These are phyloP conservation scores for Myotis brandtii DNA, from an alignment of 2,113 vertebrate species.

Conservation along the genomic window DNA sequence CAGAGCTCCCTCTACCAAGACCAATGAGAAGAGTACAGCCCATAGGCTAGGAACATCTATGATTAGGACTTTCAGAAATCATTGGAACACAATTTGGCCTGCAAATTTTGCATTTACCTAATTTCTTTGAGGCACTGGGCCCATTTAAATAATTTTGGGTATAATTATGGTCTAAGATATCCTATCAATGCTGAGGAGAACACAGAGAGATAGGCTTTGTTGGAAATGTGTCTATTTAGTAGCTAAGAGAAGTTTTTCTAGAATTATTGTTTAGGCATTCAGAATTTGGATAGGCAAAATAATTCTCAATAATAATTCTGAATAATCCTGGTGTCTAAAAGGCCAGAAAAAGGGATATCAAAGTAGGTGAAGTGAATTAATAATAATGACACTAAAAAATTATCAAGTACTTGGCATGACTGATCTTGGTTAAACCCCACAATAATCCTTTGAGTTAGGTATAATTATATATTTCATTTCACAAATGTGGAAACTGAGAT, in stretches of 20 bases:
- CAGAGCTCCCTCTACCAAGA: not conserved
- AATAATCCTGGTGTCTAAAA: constrained; percentile 8
- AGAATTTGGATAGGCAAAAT: constrained; percentile 24
- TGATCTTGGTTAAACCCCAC: not conserved
- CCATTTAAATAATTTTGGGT: not conserved
- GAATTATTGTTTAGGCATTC: constrained; percentile 25
- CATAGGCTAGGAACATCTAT: not conserved
- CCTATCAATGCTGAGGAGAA: not conserved
- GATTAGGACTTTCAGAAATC: constrained; percentile 46
- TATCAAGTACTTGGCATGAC: constrained; percentile 17
- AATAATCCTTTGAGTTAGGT: not conserved
- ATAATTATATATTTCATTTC: constrained; percentile 47
- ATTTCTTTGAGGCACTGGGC: constrained; percentile 45
- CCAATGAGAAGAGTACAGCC: not conserved
- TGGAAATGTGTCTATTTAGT: constrained; percentile 33
- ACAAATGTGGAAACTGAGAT: constrained; percentile 39
- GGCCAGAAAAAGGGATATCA: not conserved
- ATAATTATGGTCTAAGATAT: constrained; percentile 50
- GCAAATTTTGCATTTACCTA: constrained; percentile 41
- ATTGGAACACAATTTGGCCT: not conserved
- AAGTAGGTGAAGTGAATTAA: constrained; percentile 39
- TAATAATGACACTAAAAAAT: constrained; percentile 36
- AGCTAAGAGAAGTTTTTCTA: constrained; percentile 16
- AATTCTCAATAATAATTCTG: constrained; percentile 25
- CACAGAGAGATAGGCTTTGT: not conserved